Conservation (phyloP, 1,140 invertebrate species). For the Pissodes strobi region DNA sequence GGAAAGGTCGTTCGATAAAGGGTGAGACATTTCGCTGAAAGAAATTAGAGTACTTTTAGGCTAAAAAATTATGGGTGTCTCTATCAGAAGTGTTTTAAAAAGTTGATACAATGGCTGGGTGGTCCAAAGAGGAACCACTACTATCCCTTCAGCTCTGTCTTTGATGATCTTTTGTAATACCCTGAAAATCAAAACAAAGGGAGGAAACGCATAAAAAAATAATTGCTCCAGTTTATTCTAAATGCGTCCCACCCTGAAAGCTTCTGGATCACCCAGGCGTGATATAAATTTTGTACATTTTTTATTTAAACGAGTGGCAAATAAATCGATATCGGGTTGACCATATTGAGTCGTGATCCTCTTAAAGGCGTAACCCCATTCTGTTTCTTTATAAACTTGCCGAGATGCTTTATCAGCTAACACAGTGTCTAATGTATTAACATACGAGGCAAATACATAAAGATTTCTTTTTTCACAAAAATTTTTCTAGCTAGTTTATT, state of each 20-base stretch:
- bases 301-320: constrained; percentile 42
- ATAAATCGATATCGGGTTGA: constrained; percentile 44
- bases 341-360: too few relatives aligned
- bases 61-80: constrained; percentile 20
- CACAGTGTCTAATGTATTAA: too few relatives aligned
- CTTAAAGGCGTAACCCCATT: too few relatives aligned
- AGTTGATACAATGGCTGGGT: constrained; percentile 37
- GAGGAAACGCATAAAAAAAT: constrained; percentile 50
- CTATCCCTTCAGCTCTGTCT: constrained; percentile 41
- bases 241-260: constrained; percentile 45
- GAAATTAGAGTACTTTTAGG: constrained; percentile 22
- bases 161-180: constrained; percentile 40
- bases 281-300: constrained; percentile 44
- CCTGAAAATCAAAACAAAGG: constrained; percentile 44
- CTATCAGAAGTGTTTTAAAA: constrained; percentile 23
- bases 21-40: neutral
- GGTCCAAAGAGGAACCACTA: constrained; percentile 45
- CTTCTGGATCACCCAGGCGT: constrained; percentile 41
- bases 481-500: too few relatives aligned
- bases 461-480: too few relatives aligned
- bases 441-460: too few relatives aligned
- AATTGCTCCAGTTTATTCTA: constrained; percentile 40
- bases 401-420: too few relatives aligned
- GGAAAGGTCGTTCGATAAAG: neutral
- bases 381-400: too few relatives aligned